A percentile compares a stretch with the other conserved stretches of the same genome.
These are phyloP conservation scores for Subanguina moxae DNA, from an alignment of 1,140 invertebrate species.

Conservation along the genomic window DNA sequence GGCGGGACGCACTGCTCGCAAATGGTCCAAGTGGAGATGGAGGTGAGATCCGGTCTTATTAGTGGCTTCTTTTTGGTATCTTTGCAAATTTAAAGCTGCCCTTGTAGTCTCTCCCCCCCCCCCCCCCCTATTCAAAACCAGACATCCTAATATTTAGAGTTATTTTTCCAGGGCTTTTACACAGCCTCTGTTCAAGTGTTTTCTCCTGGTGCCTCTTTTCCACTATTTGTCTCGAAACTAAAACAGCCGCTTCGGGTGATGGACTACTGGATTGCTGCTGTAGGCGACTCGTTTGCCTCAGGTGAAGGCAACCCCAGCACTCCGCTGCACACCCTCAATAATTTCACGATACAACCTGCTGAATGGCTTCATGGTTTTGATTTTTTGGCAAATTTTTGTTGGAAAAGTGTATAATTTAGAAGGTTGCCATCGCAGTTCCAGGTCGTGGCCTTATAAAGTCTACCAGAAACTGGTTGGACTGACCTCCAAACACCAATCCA, in stretches of 20 bases:
- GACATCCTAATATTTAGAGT: background rate
- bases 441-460: slow-evolving; percentile 23
- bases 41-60: background rate
- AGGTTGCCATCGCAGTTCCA: slow-evolving; percentile 25
- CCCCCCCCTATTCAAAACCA: too few species aligned
- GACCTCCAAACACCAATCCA: slow-evolving; percentile 12
- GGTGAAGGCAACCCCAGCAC: slow-evolving; percentile 25
- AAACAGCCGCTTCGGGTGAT: background rate
- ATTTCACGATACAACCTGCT: background rate
- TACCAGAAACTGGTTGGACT: slow-evolving; percentile 12
- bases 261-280: slow-evolving; percentile 26
- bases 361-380: slow-evolving; percentile 10
- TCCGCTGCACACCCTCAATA: background rate
- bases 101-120: too few species aligned
- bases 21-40: background rate
- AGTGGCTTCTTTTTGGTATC: background rate
- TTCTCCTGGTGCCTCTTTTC: background rate
- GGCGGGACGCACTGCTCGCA: background rate
- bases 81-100: background rate
- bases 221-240: background rate
- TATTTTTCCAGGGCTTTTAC: background rate
- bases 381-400: background rate
- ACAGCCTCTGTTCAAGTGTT: background rate
- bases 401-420: slow-evolving; percentile 15
- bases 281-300: slow-evolving; percentile 27